Conservation (phyloP, 23 tunicate species). For the Halocynthia roretzi region DNA sequence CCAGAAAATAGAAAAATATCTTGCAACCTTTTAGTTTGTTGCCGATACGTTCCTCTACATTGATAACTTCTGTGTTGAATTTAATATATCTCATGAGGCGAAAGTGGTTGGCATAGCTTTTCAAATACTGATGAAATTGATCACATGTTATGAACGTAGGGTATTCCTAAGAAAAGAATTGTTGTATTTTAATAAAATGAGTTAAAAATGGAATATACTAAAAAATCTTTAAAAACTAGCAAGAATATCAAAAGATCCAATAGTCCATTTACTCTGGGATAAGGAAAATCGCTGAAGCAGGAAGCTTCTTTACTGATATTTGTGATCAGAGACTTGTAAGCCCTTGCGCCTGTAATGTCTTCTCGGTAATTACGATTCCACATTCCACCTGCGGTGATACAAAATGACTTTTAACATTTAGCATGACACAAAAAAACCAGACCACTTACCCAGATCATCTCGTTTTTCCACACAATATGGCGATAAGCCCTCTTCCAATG, state of each 20-base stretch:
- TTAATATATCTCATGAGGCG: conserved; percentile 17
- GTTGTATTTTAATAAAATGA: not conserved
- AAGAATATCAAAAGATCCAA: too few relatives aligned
- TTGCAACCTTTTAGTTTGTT: conserved; percentile 33
- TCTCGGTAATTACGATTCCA: conserved; percentile 42
- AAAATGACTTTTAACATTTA: not conserved
- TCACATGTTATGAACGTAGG: conserved; percentile 36
- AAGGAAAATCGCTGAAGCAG: conserved; percentile 56
- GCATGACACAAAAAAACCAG: not conserved
- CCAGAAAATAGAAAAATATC: not conserved
- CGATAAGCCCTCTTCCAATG: conserved; percentile 50
- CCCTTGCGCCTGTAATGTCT: conserved; percentile 14
- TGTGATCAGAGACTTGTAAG: conserved; percentile 38
- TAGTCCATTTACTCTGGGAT: conserved; percentile 34
- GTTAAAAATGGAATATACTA: not conserved
- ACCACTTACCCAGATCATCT: conserved; percentile 42
- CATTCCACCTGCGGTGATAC: conserved; percentile 32
- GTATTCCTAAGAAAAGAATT: conserved; percentile 35
- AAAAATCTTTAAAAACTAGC: not conserved
- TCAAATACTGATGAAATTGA: conserved; percentile 28
- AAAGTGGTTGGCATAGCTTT: conserved; percentile 51
- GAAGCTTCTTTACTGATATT: conserved; percentile 52
- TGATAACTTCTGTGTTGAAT: conserved; percentile 31
- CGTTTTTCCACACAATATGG: conserved; percentile 60
- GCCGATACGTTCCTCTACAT: conserved; percentile 6